These are phyloP conservation scores for Corythornis madagascariensis DNA, from an alignment of 2,113 vertebrate genomes.

Conservation along the genomic window DNA sequence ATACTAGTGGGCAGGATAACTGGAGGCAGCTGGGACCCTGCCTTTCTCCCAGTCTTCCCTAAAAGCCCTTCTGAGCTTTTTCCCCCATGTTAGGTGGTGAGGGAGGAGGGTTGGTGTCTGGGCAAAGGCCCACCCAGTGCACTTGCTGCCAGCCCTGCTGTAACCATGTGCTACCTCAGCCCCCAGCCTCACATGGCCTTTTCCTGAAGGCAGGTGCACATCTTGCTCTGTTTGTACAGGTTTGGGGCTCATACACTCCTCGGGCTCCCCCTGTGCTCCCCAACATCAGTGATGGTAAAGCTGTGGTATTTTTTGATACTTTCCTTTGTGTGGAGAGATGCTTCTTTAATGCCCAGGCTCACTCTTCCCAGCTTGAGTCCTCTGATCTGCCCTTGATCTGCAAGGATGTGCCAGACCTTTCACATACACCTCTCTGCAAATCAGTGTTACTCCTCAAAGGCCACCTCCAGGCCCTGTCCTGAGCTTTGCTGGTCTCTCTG, in stretches of 20 bases:
- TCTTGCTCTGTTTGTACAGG: not conserved
- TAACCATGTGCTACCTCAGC: not conserved
- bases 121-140: rapidly evolving
- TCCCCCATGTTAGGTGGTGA: rapidly evolving
- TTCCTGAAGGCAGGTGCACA: not conserved
- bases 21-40: not conserved
- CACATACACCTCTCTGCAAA: not conserved
- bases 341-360: not conserved
- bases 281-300: not conserved
- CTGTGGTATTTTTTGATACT: not conserved
- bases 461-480: not conserved
- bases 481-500: not conserved
- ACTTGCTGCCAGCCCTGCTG: not conserved
- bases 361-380: not conserved
- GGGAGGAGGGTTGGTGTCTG: not conserved
- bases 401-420: not conserved
- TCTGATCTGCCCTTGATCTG: not conserved
- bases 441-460: not conserved
- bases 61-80: not conserved
- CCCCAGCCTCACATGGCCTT: rapidly evolving
- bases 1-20: not conserved
- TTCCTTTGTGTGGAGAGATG: not conserved
- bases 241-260: not conserved
- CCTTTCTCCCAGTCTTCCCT: not conserved
- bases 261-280: not conserved